Conservation (phyloP, 2,888 invertebrate species). For the Plebejus argus region DNA sequence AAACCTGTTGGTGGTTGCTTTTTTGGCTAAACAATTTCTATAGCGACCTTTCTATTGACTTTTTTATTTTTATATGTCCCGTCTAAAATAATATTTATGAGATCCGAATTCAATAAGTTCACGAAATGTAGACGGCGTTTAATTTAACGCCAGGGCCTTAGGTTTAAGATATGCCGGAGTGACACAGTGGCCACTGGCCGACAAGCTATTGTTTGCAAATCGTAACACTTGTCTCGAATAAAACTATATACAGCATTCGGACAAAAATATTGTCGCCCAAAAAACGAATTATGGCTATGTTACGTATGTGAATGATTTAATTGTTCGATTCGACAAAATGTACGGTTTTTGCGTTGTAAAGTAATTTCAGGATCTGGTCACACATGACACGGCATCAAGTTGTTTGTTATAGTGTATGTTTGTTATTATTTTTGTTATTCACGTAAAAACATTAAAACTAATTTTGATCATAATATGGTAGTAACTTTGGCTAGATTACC, state of each 20-base stretch:
- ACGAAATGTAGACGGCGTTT: slow-evolving; percentile 52
- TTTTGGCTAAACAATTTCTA: not conserved
- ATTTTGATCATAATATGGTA: not conserved
- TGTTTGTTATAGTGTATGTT: too few species aligned
- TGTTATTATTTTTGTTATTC: not conserved
- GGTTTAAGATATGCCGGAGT: slow-evolving; percentile 62
- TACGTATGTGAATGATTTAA: slow-evolving; percentile 1
- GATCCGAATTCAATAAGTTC: slow-evolving; percentile 36
- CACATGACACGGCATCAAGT: too few species aligned
- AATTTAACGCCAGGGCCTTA: slow-evolving; percentile 65
- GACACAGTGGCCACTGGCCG: slow-evolving; percentile 66
- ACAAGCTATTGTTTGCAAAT: slow-evolving; percentile 81
- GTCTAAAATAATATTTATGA: slow-evolving; percentile 26
- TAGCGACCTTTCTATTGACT: not conserved
- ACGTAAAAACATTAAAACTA: not conserved
- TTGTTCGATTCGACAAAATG: not conserved
- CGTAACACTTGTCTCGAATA: slow-evolving; percentile 50
- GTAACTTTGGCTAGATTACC: not conserved
- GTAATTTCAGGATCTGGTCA: not conserved
- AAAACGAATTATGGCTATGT: slow-evolving; percentile 41
- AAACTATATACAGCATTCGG: slow-evolving; percentile 33
- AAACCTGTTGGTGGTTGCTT: not conserved
- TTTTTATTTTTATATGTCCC: slow-evolving; percentile 1
- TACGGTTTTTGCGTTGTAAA: not conserved
- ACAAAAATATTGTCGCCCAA: slow-evolving; percentile 42